These are phyloP conservation scores for Ginglymostoma cirratum DNA, from an alignment of 2,113 vertebrate species.

Conservation along the genomic window DNA sequence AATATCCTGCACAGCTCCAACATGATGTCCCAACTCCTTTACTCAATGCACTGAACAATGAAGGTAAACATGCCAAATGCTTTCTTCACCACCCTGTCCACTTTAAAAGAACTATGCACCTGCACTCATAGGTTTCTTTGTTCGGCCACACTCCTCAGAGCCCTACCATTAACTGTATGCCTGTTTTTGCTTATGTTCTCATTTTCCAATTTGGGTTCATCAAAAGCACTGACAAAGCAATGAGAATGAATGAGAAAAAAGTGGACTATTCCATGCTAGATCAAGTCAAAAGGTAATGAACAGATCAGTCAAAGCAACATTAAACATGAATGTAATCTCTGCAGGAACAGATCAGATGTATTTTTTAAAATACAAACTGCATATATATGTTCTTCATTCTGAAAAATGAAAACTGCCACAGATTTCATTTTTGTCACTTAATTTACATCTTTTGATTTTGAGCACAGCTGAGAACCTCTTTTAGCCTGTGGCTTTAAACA, in stretches of 20 bases:
- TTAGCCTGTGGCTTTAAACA: background rate
- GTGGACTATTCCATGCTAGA: background rate
- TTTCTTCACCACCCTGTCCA: too few relatives aligned
- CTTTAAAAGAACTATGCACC: too few relatives aligned
- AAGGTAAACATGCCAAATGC: too few relatives aligned
- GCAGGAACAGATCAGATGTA: background rate
- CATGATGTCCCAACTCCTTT: too few relatives aligned
- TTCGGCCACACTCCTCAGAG: too few relatives aligned
- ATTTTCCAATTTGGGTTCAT: background rate
- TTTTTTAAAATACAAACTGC: background rate
- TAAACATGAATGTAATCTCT: background rate
- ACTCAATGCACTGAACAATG: too few relatives aligned
- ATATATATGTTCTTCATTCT: background rate
- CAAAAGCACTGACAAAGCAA: background rate
- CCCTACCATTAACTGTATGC: too few relatives aligned
- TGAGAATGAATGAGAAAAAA: background rate
- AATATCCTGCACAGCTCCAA: too few relatives aligned
- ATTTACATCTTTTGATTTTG: background rate
- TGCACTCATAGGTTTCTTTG: too few relatives aligned
- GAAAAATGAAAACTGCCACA: background rate
- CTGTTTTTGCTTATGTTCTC: too few relatives aligned
- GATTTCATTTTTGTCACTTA: background rate
- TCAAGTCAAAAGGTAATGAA: background rate
- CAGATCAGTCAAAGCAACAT: background rate
- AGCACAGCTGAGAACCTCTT: background rate